Evolutionary conservation across 2,797 vertebrate genomes (phyloP).

Genomic region (Amphiprion clarkii): DNA sequence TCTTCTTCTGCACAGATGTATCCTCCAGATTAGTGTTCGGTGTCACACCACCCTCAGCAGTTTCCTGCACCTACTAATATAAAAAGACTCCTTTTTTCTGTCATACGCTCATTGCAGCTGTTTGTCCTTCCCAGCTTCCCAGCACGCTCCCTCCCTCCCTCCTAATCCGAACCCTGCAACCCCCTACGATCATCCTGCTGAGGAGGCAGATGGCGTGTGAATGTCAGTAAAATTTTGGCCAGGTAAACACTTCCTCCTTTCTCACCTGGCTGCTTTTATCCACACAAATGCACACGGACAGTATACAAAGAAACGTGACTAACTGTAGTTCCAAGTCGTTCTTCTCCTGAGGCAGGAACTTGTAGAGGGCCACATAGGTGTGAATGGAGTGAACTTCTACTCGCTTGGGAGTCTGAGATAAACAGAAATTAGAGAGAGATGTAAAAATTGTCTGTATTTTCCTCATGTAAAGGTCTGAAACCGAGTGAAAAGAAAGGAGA

Average conservation of each 20-base stretch:
- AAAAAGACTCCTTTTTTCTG: constrained; percentile 36
- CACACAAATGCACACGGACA: constrained; percentile 21
- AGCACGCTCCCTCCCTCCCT: constrained; percentile 13
- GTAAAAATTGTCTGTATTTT: not conserved
- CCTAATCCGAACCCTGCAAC: constrained; percentile 33
- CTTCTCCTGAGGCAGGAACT: constrained; percentile 93
- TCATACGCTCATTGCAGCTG: constrained; percentile 54
- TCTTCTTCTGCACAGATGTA: constrained; percentile 16
- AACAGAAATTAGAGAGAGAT: constrained; percentile 10
- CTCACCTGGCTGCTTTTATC: constrained; percentile 34
- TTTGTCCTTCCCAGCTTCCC: constrained; percentile 62
- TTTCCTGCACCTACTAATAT: constrained; percentile 52
- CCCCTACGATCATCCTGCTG: constrained; percentile 59
- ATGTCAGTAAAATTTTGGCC: constrained; percentile 44
- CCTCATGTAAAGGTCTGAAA: constrained; percentile 12
- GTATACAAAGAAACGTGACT: constrained; percentile 70
- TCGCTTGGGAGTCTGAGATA: constrained; percentile 67
- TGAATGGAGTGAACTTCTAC: constrained; percentile 91
- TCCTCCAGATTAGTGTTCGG: constrained; percentile 40
- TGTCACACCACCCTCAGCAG: constrained; percentile 48
- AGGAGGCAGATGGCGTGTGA: constrained; percentile 73
- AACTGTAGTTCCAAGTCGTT: constrained; percentile 93
- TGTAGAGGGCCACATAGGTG: constrained; percentile 93
- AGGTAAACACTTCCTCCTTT: constrained; percentile 37
- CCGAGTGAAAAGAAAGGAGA: constrained; percentile 14